Evolutionary conservation across 2,797 vertebrate species (phyloP).

Genomic region (Hypotaenidia okinawae): DNA sequence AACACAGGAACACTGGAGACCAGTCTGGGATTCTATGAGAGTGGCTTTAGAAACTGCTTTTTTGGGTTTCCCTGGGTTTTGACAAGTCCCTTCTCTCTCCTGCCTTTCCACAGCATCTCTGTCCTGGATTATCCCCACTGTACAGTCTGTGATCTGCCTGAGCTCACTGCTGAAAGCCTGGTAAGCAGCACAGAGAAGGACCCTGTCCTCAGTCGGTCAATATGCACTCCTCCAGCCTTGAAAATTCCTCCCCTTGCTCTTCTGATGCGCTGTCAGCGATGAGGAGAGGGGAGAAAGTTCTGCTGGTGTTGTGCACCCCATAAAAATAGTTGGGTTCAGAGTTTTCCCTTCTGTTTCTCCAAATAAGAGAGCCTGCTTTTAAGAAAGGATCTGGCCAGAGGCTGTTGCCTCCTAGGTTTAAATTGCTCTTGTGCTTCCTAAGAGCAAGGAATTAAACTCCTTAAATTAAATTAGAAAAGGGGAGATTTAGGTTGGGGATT

Average conservation of each 20-base stretch:
- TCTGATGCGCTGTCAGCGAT: neutral
- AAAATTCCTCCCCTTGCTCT: neutral
- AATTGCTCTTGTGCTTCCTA: neutral
- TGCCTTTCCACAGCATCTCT: constrained; percentile 82
- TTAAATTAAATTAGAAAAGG: no score
- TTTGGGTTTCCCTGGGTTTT: neutral
- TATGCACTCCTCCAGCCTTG: rapidly evolving
- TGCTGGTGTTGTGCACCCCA: neutral
- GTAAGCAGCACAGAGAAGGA: constrained; percentile 77
- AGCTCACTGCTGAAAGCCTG: constrained; percentile 94
- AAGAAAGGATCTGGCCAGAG: neutral
- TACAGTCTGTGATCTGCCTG: constrained; percentile 90
- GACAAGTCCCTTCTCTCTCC: neutral
- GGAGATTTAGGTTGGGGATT: no score
- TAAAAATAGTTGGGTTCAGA: neutral
- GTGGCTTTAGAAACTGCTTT: no score
- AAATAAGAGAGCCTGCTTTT: neutral
- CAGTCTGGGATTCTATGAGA: no score
- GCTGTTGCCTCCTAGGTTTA: neutral
- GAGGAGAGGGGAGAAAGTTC: neutral
- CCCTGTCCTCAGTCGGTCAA: neutral
- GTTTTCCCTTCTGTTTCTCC: neutral
- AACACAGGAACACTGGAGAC: neutral
- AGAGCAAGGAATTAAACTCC: no score
- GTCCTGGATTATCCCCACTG: constrained; percentile 92